A percentile compares a stretch with the other conserved stretches of the same genome.
These are phyloP conservation scores for Actinia tenebrosa DNA, from an alignment of 64 coral and sea anemone genomes.

Conservation along the genomic window DNA sequence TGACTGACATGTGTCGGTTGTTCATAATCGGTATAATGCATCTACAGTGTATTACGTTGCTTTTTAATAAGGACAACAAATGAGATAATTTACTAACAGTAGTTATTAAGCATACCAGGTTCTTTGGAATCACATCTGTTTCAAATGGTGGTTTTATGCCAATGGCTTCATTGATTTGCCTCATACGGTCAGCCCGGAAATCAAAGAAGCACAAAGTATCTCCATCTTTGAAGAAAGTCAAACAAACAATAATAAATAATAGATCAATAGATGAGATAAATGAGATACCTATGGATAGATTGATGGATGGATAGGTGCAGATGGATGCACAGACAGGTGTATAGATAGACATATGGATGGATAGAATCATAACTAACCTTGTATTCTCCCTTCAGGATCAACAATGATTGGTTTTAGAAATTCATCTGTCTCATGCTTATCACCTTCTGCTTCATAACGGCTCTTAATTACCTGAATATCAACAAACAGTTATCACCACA, in stretches of 20 bases:
- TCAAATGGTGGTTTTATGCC: conserved; percentile 98
- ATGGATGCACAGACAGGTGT: no score
- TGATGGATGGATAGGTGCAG: not conserved
- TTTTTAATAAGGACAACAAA: no score
- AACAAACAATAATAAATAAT: not conserved
- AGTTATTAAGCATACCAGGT: conserved; percentile 49
- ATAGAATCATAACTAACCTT: conserved; percentile 46
- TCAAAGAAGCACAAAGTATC: conserved; percentile 92
- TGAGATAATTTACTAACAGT: no score
- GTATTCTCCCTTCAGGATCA: conserved; percentile 87
- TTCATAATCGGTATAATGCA: no score
- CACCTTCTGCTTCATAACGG: conserved; percentile 78
- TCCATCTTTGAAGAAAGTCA: conserved; percentile 59
- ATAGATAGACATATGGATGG: not conserved
- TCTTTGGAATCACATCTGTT: conserved; percentile 78
- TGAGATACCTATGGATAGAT: not conserved
- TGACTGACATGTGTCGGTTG: no score
- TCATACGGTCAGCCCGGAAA: conserved; percentile 92
- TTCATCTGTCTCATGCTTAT: conserved; percentile 94
- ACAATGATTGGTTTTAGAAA: conserved; percentile 97
- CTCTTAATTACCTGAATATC: conserved; percentile 81
- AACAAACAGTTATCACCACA: not conserved
- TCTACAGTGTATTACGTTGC: no score
- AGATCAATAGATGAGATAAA: not conserved
- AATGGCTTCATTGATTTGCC: conserved; percentile 90